These are phyloP conservation scores for Phrynocephalus versicolor DNA, from an alignment of 2,113 vertebrate species.

Conservation along the genomic window DNA sequence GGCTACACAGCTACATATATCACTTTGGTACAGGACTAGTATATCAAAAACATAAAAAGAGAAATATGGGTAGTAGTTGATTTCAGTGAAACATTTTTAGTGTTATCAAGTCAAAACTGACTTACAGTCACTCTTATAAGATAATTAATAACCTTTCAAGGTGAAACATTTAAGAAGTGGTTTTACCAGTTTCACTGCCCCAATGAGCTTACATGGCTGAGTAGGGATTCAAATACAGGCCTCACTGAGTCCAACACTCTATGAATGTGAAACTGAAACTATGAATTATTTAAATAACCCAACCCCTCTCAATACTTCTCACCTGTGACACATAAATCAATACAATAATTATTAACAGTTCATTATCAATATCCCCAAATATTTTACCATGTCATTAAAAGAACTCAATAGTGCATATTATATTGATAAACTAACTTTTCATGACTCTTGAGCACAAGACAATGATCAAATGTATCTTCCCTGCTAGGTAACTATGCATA, in stretches of 20 bases:
- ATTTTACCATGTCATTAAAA: slow-evolving; percentile 29
- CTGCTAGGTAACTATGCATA: slow-evolving; percentile 32
- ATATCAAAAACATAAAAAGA: not conserved
- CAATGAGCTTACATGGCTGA: too few species aligned
- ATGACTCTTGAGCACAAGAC: slow-evolving; percentile 6
- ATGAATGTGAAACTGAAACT: too few species aligned
- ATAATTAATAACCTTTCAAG: too few species aligned
- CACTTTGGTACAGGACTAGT: not conserved
- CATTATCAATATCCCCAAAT: slow-evolving; percentile 10
- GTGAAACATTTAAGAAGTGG: too few species aligned
- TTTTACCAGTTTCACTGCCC: too few species aligned
- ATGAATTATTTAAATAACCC: too few species aligned
- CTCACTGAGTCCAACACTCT: too few species aligned
- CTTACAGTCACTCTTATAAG: too few species aligned
- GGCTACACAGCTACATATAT: not conserved
- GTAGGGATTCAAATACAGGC: too few species aligned
- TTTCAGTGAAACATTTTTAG: not conserved
- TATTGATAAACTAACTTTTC: slow-evolving; percentile 51
- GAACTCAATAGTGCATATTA: slow-evolving; percentile 44
- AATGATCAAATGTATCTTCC: not conserved
- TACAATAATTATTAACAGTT: not conserved
- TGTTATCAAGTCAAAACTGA: too few species aligned
- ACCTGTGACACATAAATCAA: not conserved
- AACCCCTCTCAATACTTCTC: not conserved
- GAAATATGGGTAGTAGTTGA: not conserved